Percentiles rank a stretch among this genome's conserved stretches.
phyloP scores from a whole-genome alignment of 1,140 invertebrate genomes.

The Conus ventricosus region DNA sequence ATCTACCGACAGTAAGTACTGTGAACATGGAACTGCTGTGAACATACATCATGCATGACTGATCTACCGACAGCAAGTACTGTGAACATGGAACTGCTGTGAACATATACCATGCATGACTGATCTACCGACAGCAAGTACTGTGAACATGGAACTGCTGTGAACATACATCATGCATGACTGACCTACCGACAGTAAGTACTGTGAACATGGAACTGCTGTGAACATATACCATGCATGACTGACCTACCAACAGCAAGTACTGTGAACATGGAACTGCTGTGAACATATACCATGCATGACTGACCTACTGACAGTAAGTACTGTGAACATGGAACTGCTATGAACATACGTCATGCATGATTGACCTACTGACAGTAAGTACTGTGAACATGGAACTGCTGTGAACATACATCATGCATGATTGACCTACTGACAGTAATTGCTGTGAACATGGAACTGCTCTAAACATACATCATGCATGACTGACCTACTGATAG shows the following conservation, averaged over 20 bases:
- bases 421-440: conserved; percentile 66
- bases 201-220: too few species aligned
- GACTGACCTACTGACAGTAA: conserved; percentile 68
- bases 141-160: too few species aligned
- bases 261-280: neutral
- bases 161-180: conserved; percentile 43
- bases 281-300: neutral
- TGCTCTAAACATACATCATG: too few species aligned
- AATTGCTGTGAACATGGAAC: conserved; percentile 37
- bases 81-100: too few species aligned
- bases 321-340: conserved; percentile 16
- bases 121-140: conserved; percentile 67
- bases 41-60: too few species aligned
- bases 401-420: neutral
- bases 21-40: too few species aligned
- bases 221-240: conserved; percentile 36
- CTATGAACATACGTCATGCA: too few species aligned
- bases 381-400: conserved; percentile 34
- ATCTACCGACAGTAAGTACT: conserved; percentile 64
- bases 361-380: conserved; percentile 61
- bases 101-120: conserved; percentile 41
- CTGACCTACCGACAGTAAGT: conserved; percentile 66
- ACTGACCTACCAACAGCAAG: conserved; percentile 67
- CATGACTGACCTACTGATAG: conserved; percentile 49
- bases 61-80: conserved; percentile 60